Base-by-base conservation (phyloP, 2,113 vertebrate genomes). In the Syrrhaptes paradoxus region DNA sequence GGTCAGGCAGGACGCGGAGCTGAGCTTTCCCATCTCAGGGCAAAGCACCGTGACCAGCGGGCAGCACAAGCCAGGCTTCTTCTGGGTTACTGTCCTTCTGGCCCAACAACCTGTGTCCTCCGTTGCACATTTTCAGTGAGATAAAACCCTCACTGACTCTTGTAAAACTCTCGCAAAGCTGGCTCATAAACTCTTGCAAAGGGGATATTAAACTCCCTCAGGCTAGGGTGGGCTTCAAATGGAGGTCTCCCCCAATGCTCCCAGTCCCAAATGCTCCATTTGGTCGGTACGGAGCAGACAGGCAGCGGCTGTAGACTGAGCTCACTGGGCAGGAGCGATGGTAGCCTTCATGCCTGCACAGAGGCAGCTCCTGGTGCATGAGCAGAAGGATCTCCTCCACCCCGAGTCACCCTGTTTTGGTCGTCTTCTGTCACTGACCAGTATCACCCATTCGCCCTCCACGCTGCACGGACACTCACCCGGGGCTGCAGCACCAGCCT, bases 61-160 rank as follows among this genome's bases (percentile, higher is more conserved):
- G 48, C 34, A 74, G 75, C 63, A 65, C 57, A 54, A 54, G 38
- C 10, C 45, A 61, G 57, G 16, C 45, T 54, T 38, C 58, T 71
- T 70, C 38, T 38, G 48, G 26, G 46, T 17, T 54, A 49, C 25
- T 29, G 11, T 24, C 41, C 48, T 45, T 26, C 55, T 67, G 51
- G 31, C 31, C 20, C 31, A 19, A 24, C 26, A 61, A 28, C 13
- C n/a, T 43, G 13, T 46, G 29, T 8, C 46, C n/a, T 48, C 0
- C 0, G 52, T 9, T 43, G 31, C 34, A 62, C 22, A 16, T 51
- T 49, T 89, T 54, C 41, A 68, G 9, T 0, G 0, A 61, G 38
- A 31, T 24, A 72, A 85, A 74, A 29, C 28, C 67, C 26, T 48
- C 54, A 28, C 9, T 4, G 16, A 29, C 36, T 48, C 67, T 57